Percentiles rank a stretch among this genome's conserved stretches.
Conservation (phyloP, 2,888 invertebrate species). For the Agonopterix subpropinquella region DNA sequence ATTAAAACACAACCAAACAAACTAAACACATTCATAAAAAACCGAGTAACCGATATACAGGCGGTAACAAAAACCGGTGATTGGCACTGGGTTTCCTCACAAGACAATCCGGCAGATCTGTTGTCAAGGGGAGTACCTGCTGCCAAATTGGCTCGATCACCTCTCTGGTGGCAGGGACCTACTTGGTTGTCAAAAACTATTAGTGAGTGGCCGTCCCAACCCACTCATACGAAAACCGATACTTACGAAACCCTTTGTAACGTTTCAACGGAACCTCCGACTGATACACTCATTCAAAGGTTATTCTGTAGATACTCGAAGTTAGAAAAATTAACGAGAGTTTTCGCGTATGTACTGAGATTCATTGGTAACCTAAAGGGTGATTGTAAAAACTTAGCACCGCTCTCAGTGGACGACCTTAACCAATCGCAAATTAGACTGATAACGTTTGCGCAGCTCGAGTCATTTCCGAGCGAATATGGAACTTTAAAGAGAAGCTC, state of each 20-base stretch:
- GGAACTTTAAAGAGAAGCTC: constrained; percentile 9
- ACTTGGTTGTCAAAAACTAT: constrained; percentile 1
- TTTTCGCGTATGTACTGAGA: background rate
- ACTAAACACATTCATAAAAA: constrained; percentile 22
- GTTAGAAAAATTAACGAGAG: background rate
- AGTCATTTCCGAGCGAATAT: constrained; percentile 17
- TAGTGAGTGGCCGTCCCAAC: constrained; percentile 4
- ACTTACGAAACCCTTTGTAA: background rate
- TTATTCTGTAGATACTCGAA: constrained; percentile 3
- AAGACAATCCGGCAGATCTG: constrained; percentile 11
- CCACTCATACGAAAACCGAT: background rate
- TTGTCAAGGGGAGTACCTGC: constrained; percentile 9
- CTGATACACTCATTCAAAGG: background rate
- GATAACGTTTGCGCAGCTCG: constrained; percentile 6
- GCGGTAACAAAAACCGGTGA: constrained; percentile 12
- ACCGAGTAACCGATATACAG: constrained; percentile 20
- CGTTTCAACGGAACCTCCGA: background rate
- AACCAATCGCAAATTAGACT: background rate
- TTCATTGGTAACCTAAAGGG: background rate
- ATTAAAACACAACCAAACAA: constrained; percentile 16
- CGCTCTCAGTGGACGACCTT: background rate
- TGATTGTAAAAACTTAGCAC: constrained; percentile 6
- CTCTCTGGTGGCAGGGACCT: constrained; percentile 11
- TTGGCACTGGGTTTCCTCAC: constrained; percentile 22
- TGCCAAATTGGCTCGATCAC: background rate